Evolutionary conservation across 2,113 vertebrate species (phyloP).

Genomic region (Cephalopholis sonnerati): DNA sequence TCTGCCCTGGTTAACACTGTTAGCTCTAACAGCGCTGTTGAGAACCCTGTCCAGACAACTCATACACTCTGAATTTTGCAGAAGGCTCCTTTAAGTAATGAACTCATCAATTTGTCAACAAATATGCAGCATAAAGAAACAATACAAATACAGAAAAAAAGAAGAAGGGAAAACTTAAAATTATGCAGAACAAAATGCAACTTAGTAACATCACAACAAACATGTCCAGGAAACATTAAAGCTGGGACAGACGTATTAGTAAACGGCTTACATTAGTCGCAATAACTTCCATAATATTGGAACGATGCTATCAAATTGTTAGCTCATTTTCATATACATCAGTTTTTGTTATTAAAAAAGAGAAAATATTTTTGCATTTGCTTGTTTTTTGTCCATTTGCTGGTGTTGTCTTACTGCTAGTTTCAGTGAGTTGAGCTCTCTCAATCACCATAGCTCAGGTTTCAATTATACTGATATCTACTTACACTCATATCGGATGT

Average conservation of each 20-base stretch:
- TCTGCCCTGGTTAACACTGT: no score
- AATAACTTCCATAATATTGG: background rate
- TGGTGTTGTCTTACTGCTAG: background rate
- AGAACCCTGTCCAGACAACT: no score
- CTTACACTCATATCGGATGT: slow-evolving; percentile 93
- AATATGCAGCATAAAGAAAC: background rate
- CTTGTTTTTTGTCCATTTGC: background rate
- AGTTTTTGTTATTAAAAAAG: background rate
- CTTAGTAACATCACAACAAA: background rate
- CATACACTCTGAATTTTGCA: no score
- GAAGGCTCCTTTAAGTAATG: background rate
- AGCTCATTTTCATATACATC: background rate
- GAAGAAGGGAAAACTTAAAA: no score
- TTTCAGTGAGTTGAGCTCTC: background rate
- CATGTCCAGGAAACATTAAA: background rate
- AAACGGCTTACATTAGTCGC: background rate
- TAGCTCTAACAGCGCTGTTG: no score
- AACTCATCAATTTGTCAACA: background rate
- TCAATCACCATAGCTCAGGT: background rate
- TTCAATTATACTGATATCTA: background rate
- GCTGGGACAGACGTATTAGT: background rate
- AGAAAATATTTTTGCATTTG: background rate
- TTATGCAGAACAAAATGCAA: background rate
- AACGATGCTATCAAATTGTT: background rate
- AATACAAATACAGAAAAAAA: background rate